Base-by-base conservation (phyloP, 2,113 vertebrate species). In the Syrrhaptes paradoxus region DNA sequence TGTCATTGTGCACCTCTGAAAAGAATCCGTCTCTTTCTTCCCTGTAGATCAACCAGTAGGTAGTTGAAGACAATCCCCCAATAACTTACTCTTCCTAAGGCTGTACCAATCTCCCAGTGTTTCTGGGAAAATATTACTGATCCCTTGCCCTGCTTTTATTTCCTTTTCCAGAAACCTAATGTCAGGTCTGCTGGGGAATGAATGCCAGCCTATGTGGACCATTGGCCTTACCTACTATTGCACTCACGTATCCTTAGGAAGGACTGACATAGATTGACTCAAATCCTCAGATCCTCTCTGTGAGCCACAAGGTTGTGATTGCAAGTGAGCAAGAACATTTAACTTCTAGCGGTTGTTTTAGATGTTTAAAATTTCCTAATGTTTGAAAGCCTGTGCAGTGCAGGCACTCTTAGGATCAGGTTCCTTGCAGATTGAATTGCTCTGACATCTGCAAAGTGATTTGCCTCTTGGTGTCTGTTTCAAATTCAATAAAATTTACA, bases 401-500 rank as follows among this genome's bases (percentile, higher is more conserved):
- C 62, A 82, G 73, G 77, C 85, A 36, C 73, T 82, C 75, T 75
- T 58, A 65, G 85, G 79, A 94, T 93, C 77, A 52, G 14, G 29
- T 92, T 95, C 78, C 71, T 45, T 85, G 54, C 67, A 79, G 66
- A 89, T 66, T 34, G 5, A 94, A 88, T 97, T 95, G 81, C 85
- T 43, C 63, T 91, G 63, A 94, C 87, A 89, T 89, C 63, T 92
- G 74, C 67, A 86, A 74, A 95, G 34, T 92, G 85, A 92, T 87
- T 96, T 91, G 31, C 79, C 49, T 94, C 55, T 85, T 62, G 31
- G 49, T 91, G 81, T 45, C 89, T 96, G 58, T 89, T 96, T 96
- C 91, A 85, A 94, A 93, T 96, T 89, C 87, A 96, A 70, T 95
- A 95, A 89, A 85, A 61, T 70, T 58, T 93, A 89, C 87, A 85